phyloP scores from a whole-genome alignment of 2,888 invertebrate species.

The Formica aserva region DNA sequence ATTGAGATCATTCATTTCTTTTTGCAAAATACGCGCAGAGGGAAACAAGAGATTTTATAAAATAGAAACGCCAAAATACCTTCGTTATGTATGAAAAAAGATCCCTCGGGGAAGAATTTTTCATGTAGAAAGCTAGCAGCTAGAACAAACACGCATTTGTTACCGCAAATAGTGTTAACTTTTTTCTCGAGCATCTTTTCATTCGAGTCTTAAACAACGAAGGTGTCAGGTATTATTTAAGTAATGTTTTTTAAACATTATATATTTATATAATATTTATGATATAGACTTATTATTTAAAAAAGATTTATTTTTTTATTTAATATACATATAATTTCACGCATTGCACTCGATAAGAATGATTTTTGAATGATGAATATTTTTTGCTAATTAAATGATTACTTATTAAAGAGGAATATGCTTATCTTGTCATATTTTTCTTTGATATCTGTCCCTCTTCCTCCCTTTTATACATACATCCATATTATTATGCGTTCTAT shows the following conservation, averaged over 20 bases:
- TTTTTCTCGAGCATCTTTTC: background rate
- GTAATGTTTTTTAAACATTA: background rate
- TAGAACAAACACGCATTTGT: conserved; percentile 7
- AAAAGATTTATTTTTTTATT: no score
- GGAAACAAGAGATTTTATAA: background rate
- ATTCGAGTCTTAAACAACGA: background rate
- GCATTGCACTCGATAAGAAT: no score
- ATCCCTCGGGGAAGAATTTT: background rate
- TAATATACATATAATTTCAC: no score
- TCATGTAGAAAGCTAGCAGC: background rate
- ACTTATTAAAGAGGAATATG: no score
- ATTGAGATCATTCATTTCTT: conserved; percentile 19
- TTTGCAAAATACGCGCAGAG: background rate
- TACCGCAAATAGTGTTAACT: background rate
- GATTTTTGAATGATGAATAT: no score
- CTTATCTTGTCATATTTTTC: no score
- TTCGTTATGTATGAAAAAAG: background rate
- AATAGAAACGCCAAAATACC: background rate
- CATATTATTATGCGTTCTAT: background rate
- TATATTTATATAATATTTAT: background rate
- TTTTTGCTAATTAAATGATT: no score
- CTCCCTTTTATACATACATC: background rate
- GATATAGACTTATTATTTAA: no score
- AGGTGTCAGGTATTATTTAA: background rate
- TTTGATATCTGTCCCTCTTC: background rate